Conservation (phyloP, 2,888 invertebrate genomes). For the Drosophila parthenogenetica region DNA sequence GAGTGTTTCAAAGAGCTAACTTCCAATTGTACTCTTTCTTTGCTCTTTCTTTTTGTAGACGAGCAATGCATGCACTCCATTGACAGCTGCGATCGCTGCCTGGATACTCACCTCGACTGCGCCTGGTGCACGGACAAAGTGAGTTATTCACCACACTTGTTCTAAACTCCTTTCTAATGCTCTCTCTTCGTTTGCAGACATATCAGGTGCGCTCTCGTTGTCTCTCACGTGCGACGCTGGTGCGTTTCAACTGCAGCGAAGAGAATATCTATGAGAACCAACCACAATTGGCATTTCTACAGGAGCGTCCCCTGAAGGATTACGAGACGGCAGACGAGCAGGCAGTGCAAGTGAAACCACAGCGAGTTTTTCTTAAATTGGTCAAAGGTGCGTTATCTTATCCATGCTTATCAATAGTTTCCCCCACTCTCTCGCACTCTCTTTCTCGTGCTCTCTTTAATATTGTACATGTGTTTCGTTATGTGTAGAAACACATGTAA, state of each 20-base stretch:
- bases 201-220: conserved; percentile 78
- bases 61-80: conserved; percentile 75
- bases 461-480: conserved; percentile 20
- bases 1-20: not conserved
- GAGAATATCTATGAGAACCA: conserved; percentile 78
- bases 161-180: conserved; percentile 3
- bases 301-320: conserved; percentile 76
- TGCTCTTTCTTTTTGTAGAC: conserved; percentile 51
- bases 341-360: conserved; percentile 89
- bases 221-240: conserved; percentile 70
- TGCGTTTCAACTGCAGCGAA: conserved; percentile 69
- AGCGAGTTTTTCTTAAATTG: conserved; percentile 87
- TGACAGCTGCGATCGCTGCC: conserved; percentile 77
- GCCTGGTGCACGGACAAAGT: conserved; percentile 85
- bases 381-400: conserved; percentile 87
- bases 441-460: conserved; percentile 9
- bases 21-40: not conserved
- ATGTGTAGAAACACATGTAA: conserved; percentile 22
- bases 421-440: conserved; percentile 1
- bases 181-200: conserved; percentile 44
- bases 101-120: conserved; percentile 73
- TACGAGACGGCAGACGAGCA: conserved; percentile 80
- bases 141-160: conserved; percentile 11
- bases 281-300: conserved; percentile 63
- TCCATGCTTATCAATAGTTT: conserved; percentile 22